Base-by-base conservation (phyloP, 2,888 invertebrate species). In the Nyleta sp. region DNA sequence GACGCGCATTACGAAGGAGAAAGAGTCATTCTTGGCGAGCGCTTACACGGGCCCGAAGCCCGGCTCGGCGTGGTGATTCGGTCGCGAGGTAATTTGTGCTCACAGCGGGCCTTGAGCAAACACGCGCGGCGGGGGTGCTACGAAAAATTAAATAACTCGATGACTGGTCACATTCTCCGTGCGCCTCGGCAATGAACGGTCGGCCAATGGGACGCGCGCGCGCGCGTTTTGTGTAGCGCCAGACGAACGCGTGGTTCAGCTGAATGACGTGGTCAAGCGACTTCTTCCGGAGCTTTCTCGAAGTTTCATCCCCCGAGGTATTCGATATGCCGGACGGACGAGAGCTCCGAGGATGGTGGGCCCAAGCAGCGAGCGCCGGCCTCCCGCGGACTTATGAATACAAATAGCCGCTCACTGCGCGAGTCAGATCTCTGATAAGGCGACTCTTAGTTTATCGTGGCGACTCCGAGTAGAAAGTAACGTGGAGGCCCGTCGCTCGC, bases 31-130 rank as follows among this genome's bases (percentile, higher is more conserved):
- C 70, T 73, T 62, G 44, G 65, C 48, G 73, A 76, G 57, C 75
- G 70, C 55, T 73, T 78, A 33, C 73, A 77, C 44, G 68, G 59
- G 46, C 8, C 57, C 48, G 52, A 62, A 42, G 50, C 17, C 57
- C 18, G 52, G 82, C 82, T 80, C 79, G 85, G 87, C 87, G 89
- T 87, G 88, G 88, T 87, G 89, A 89, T 91, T 91, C 91, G 91
- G 91, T 91, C 91, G 92, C 91, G 91, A 92, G 92, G 92, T 92
- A 93, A 93, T 93, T 93, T 93, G 92, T 93, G 92, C 91, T 92
- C 93, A 89, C 93, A 93, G 93, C 93, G 88, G 93, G 93, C 89
- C 90, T 76, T 92, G 92, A 92, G 92, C 92, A 92, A 93, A 93
- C 92, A 92, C 89, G 91, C 91, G 87, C 91, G 86, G 88, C 90